Base-by-base conservation (phyloP, 2,797 vertebrate species). In the Hozukius guyotensis region DNA sequence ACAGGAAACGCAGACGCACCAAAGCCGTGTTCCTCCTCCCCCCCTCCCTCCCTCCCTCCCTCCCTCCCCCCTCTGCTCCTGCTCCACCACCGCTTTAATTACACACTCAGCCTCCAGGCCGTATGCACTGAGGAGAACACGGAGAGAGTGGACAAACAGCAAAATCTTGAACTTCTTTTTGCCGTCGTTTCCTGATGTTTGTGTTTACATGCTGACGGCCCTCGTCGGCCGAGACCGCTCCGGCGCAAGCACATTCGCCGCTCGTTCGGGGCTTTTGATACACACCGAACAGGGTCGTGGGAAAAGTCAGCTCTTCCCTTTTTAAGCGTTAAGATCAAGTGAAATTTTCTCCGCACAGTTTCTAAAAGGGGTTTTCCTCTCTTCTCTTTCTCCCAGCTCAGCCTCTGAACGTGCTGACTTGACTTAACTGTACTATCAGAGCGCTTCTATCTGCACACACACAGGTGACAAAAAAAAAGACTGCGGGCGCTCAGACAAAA, bases 1-100 rank as follows among this genome's bases (percentile, higher is more conserved):
- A 89, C 90, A 94, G 89, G 92, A 95, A 95, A 94, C 75, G 67
- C 89, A 91, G 88, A 86, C 90, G 53, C 20, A 75, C 85, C 85
- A 75, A 81, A 87, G 72, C 77, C 34, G 14, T 20, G 61, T n/a
- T 11, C 67, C 36, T 9, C 38, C 64, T 25, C 34, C 52, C 9
- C n/a, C 12, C 2, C 5, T 8, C n/a, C n/a, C n/a, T n/a, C 4
- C 4, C 4, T 4, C 12, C 11, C 1, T 0, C 3, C 6, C 38
- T 8, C 18, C 55, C 5, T 59, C 42, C n/a, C 18, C 53, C 14
- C 8, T 60, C 29, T 20, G n/a, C 13, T 75, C 83, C 59, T 12
- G 38, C 72, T 52, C 76, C 29, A 29, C 60, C 59, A 59, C 65
- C 29, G 36, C 82, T 88, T 92, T 91, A 91, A 92, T 91, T 91